Conservation (phyloP, 2,888 invertebrate species). For the Pegoplata infirma region DNA sequence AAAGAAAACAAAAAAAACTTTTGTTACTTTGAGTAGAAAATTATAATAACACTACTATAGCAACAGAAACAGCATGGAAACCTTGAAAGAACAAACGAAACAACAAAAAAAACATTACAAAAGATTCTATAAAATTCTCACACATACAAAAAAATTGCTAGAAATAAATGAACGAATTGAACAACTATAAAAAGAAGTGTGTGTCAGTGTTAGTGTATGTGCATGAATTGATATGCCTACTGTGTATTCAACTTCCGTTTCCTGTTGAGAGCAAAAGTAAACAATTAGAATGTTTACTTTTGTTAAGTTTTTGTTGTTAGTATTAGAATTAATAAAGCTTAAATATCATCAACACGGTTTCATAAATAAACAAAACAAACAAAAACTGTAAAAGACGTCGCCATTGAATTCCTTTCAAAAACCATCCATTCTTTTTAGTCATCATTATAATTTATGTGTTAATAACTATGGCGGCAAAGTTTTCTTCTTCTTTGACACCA, state of each 20-base stretch:
- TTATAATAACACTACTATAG: neutral
- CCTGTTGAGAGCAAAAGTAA: constrained; percentile 26
- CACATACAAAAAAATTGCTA: neutral
- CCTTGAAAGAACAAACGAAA: no score
- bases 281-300: constrained; percentile 12
- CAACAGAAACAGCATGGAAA: neutral
- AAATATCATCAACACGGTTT: constrained; percentile 8
- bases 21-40: neutral
- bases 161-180: neutral
- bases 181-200: neutral
- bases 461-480: constrained; percentile 11
- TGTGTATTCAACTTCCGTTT: constrained; percentile 5
- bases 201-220: neutral
- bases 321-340: constrained; percentile 22
- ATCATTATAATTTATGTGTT: constrained; percentile 46
- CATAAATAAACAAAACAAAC: neutral
- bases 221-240: neutral
- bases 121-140: neutral
- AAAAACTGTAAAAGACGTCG: neutral
- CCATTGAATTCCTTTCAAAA: neutral
- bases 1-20: constrained; percentile 26
- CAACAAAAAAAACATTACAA: neutral
- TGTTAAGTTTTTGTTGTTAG: neutral
- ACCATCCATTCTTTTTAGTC: no score
- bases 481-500: constrained; percentile 14